phyloP scores from a whole-genome alignment of 2,888 invertebrate genomes.

The Nesidiocoris tenuis region DNA sequence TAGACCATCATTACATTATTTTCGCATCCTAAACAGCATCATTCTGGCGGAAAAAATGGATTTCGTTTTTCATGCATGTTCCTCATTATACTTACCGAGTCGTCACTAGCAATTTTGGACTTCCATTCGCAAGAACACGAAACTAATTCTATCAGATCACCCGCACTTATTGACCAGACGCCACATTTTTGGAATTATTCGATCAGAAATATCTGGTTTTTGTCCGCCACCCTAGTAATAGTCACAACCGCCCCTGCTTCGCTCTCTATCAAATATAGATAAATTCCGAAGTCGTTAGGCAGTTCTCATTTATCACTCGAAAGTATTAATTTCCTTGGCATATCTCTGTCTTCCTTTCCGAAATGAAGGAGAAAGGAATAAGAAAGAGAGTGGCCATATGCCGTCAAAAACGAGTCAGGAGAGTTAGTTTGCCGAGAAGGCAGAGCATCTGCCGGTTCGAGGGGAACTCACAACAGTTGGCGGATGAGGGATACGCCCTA shows the following conservation, averaged over 20 bases:
- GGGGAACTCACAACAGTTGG: conserved; percentile 39
- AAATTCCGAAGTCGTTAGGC: conserved; percentile 37
- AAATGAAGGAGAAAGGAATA: conserved; percentile 26
- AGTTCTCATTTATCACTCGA: conserved; percentile 30
- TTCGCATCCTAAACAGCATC: too few relatives aligned
- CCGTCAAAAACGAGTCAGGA: background rate
- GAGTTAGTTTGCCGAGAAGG: background rate
- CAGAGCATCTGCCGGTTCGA: conserved; percentile 29
- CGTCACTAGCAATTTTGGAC: background rate
- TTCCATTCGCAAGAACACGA: too few relatives aligned
- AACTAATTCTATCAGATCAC: too few relatives aligned
- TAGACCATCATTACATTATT: too few relatives aligned
- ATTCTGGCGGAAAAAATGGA: too few relatives aligned
- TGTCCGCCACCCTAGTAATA: background rate
- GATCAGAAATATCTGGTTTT: background rate
- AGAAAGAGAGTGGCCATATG: conserved; percentile 29
- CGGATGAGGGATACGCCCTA: conserved; percentile 42
- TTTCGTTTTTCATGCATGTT: too few relatives aligned
- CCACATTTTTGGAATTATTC: too few relatives aligned
- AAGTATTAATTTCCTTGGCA: conserved; percentile 20
- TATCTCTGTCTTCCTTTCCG: conserved; percentile 1
- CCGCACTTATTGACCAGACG: too few relatives aligned
- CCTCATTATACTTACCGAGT: background rate
- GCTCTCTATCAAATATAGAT: conserved; percentile 30
- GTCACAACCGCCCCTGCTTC: background rate